Evolutionary conservation across 1,140 invertebrate species (phyloP).

Genomic region (Aphidius ervi): DNA sequence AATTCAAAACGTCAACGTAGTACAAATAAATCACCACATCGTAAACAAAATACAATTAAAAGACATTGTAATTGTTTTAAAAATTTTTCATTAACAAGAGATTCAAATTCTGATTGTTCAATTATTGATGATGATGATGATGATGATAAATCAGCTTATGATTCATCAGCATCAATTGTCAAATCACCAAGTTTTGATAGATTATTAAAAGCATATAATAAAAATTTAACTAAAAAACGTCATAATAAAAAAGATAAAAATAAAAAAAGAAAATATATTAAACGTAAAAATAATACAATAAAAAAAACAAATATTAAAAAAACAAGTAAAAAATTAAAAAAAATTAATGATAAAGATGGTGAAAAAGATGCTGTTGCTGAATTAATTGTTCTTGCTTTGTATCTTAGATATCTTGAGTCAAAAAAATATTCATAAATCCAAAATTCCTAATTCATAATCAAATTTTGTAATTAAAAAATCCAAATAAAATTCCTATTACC

Average conservation of each 20-base stretch:
- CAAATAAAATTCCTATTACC: constrained; percentile 11
- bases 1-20: too few species aligned
- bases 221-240: constrained; percentile 9
- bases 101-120: constrained; percentile 4
- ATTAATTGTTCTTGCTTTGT: constrained; percentile 37
- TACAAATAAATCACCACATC: too few species aligned
- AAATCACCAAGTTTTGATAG: constrained; percentile 10
- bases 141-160: not conserved
- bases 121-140: not conserved
- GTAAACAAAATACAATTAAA: not conserved
- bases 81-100: not conserved
- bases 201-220: constrained; percentile 6
- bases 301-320: constrained; percentile 7
- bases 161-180: not conserved
- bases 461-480: constrained; percentile 5
- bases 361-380: constrained; percentile 28
- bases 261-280: constrained; percentile 18
- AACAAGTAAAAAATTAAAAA: constrained; percentile 1
- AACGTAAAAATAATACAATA: constrained; percentile 2
- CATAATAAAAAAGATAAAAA: not conserved
- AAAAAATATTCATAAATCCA: constrained; percentile 22
- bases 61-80: not conserved
- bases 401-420: constrained; percentile 33
- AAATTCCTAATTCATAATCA: not conserved
- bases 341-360: constrained; percentile 9